Percentiles rank a stretch among this genome's conserved stretches.
phyloP scores from a whole-genome alignment of 2,113 vertebrate genomes.

The Solea senegalensis region DNA sequence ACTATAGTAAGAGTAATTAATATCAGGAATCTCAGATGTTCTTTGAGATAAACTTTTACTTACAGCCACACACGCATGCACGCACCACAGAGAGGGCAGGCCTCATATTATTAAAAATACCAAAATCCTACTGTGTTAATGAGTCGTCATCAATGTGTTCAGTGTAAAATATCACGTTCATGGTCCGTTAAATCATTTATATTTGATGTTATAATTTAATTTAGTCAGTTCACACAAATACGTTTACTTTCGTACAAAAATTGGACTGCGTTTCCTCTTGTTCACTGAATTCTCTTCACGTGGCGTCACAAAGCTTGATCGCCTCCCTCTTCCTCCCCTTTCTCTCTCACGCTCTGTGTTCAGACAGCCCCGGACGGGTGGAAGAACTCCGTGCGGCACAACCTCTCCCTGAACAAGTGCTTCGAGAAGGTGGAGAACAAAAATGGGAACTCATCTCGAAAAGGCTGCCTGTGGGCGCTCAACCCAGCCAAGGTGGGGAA shows the following conservation, averaged over 20 bases:
- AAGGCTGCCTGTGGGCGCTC: conserved; percentile 96
- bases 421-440: conserved; percentile 99
- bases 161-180: too few species aligned
- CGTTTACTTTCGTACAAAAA: too few species aligned
- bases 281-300: not conserved
- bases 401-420: conserved; percentile 97
- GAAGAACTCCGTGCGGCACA: conserved; percentile 99
- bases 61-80: too few species aligned
- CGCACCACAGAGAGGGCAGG: too few species aligned
- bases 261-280: not conserved
- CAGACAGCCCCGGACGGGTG: conserved; percentile 98
- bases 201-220: too few species aligned
- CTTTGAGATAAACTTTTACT: not conserved
- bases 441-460: conserved; percentile 89
- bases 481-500: conserved; percentile 96
- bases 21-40: conserved; percentile 5
- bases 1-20: not conserved
- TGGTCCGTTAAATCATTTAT: too few species aligned
- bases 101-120: too few species aligned
- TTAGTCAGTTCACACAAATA: too few species aligned
- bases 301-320: not conserved
- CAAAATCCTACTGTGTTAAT: too few species aligned
- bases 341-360: conserved; percentile 5
- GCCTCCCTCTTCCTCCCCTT: not conserved
- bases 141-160: too few species aligned